These are phyloP conservation scores for Hystrix brachyura DNA, from an alignment of 2,113 vertebrate genomes.

Conservation along the genomic window DNA sequence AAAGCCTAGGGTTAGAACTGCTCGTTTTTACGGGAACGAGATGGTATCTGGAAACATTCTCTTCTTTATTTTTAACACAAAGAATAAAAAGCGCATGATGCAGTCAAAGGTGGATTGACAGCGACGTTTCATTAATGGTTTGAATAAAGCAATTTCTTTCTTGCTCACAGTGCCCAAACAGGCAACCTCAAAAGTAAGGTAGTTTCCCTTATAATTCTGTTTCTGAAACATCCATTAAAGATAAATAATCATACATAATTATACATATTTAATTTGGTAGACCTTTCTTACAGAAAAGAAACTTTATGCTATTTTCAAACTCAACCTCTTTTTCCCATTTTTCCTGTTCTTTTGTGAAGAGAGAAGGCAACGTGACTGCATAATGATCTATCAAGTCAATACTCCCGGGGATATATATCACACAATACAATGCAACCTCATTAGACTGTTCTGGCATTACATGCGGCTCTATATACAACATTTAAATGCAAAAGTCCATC, in stretches of 20 bases:
- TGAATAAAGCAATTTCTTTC: constrained; percentile 86
- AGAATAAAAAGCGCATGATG: constrained; percentile 74
- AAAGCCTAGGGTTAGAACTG: constrained; percentile 23
- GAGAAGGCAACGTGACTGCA: not conserved
- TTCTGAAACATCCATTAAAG: constrained; percentile 67
- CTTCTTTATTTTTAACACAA: constrained; percentile 74
- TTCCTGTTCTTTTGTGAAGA: not conserved
- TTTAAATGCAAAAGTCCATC: constrained; percentile 25
- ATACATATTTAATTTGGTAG: constrained; percentile 65
- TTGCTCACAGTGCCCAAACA: constrained; percentile 75
- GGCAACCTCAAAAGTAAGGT: constrained; percentile 13
- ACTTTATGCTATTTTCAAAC: constrained; percentile 53
- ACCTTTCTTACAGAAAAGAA: constrained; percentile 51
- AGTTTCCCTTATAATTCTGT: constrained; percentile 62
- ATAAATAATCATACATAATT: constrained; percentile 62
- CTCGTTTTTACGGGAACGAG: constrained; percentile 14
- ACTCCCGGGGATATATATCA: not conserved
- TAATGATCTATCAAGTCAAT: constrained; percentile 43
- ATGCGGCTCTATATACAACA: not conserved
- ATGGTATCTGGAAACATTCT: constrained; percentile 56
- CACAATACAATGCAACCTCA: not conserved
- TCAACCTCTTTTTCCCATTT: not conserved
- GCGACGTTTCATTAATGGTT: constrained; percentile 89
- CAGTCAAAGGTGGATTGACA: constrained; percentile 80
- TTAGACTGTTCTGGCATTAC: constrained; percentile 16